Conservation (phyloP, 2,797 vertebrate genomes). For the Chelonia mydas region DNA sequence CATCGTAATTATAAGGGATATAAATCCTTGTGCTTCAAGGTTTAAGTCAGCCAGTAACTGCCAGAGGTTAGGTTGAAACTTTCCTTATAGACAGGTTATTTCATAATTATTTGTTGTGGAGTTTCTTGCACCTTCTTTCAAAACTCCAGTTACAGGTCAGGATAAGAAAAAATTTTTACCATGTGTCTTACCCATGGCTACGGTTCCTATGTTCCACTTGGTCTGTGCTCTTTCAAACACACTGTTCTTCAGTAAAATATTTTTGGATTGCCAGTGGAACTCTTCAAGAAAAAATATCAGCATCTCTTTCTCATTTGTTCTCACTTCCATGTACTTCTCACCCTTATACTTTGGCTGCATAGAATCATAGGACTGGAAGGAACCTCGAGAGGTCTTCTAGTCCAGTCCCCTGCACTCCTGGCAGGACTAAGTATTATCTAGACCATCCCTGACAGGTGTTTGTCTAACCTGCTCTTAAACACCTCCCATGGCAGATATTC, state of each 20-base stretch:
- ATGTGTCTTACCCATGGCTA: not conserved
- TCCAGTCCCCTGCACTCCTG: too few species aligned
- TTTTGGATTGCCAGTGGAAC: not conserved
- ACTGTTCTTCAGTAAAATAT: rapidly evolving
- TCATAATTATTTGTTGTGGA: not conserved
- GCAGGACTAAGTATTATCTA: too few species aligned
- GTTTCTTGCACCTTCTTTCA: not conserved
- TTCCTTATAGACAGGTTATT: not conserved
- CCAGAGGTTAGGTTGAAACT: not conserved
- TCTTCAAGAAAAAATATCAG: not conserved
- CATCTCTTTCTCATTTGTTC: not conserved
- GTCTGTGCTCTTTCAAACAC: not conserved
- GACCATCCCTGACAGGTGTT: too few species aligned
- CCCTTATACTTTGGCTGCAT: not conserved
- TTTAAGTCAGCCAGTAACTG: not conserved
- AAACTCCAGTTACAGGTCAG: not conserved
- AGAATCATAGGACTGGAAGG: not conserved
- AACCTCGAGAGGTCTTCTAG: too few species aligned
- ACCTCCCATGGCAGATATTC: too few species aligned
- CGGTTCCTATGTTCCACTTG: not conserved
- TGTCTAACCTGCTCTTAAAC: too few species aligned
- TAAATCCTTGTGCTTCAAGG: not conserved
- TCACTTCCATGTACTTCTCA: not conserved
- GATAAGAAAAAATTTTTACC: not conserved
- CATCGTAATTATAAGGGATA: not conserved